Evolutionary conservation across 2,888 invertebrate genomes (phyloP), one percentile per base, ranked within the genome.

Genomic region (Monoplex corrugatus): DNA sequence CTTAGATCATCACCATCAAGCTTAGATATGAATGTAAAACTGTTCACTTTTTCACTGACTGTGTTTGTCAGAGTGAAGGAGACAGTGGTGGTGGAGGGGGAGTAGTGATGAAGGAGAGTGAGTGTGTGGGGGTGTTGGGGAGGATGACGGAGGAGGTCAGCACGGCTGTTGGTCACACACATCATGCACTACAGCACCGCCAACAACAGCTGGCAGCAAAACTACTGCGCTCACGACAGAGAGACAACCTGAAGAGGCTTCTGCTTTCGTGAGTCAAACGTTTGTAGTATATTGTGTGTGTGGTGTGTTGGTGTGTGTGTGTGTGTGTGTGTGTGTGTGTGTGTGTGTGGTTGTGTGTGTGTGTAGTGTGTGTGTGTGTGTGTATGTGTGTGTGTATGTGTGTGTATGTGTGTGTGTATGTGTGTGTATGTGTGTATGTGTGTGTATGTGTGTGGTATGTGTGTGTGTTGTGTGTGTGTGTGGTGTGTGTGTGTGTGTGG

Each of bases 201-300:
- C 94, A 93, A 44, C 85, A 92, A 57, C 94, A 94, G 88, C 90
- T 94, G 23, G 83, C 75, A 23, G 89, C 87, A 23, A 94, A 93
- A 89, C 90, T 93, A 80, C 91, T 95, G n/a, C 90, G 95, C 32
- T 95, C 95, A 19, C 90, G 95, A 28, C 94, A 95, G 90, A 92
- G 95, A 72, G 93, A 93, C 23, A 95, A 94, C 68, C 91, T 94
- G 43, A 89, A 88, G 43, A 91, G 90, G 63, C 90, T 94, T 35
- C 83, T 94, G 38, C 72, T 89, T n/a, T 92, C 93, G 94, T 94
- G 84, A 78, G 86, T 86, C 13, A 0, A 43, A 0, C 1, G n/a
- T n/a, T n/a, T n/a, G n/a, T n/a, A n/a, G n/a, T n/a, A n/a, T n/a
- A n/a, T 38, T 82, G 28, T 43, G 13, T 44, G 82, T n/a, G 44